phyloP scores from a whole-genome alignment of 2,113 vertebrate species.

The Hystrix cristata region DNA sequence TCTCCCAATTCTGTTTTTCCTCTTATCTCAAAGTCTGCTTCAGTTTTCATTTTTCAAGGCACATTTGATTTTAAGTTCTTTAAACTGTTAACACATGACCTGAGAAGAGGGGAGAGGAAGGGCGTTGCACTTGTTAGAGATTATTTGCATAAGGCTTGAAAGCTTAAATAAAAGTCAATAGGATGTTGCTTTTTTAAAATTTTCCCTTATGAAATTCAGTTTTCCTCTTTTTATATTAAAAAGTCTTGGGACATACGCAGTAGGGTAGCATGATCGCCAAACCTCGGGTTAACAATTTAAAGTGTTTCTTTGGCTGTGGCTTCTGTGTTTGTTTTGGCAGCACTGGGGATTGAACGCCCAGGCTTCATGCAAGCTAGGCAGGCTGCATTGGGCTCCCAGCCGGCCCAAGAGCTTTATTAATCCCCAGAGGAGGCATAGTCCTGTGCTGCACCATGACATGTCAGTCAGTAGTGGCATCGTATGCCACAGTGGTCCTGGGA shows the following conservation, averaged over 20 bases:
- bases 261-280: background rate
- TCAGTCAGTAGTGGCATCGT: background rate
- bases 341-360: background rate
- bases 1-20: constrained; percentile 35
- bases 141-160: constrained; percentile 12
- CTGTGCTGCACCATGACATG: background rate
- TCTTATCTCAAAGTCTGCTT: background rate
- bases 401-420: background rate
- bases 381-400: background rate
- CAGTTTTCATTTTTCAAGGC: constrained; percentile 62
- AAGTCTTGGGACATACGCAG: background rate
- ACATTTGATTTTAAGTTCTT: constrained; percentile 50
- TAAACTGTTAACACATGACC: background rate
- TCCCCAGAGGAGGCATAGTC: background rate
- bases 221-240: background rate
- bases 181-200: background rate
- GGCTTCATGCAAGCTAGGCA: no score
- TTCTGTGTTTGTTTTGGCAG: background rate
- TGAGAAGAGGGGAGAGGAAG: background rate
- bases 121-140: background rate
- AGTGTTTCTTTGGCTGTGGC: background rate
- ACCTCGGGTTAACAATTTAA: background rate
- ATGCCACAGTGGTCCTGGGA: background rate
- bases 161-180: background rate
- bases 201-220: background rate